Base-by-base conservation (phyloP, 2,888 invertebrate genomes). In the Phania funesta region DNA sequence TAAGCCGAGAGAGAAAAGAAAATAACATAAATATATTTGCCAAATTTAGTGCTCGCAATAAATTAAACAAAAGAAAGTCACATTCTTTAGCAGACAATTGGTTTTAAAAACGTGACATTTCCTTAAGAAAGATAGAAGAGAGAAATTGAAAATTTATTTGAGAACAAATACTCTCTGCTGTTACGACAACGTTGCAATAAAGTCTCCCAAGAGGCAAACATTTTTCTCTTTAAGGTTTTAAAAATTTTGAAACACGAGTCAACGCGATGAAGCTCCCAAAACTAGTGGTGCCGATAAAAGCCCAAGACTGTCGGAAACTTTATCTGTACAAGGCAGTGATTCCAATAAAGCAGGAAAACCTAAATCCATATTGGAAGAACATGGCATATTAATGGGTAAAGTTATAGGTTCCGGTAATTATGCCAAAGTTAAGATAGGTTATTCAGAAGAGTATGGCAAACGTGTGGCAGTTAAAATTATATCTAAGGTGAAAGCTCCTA, bases 391-490 rank as follows among this genome's bases (percentile, higher is more conserved):
- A 67, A 91, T 96, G 71, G 95, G 95, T 18, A 94, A 94, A 88
- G 94, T 94, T 5, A 95, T 96, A 85, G 96, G 96, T 5, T 93
- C 94, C n/a, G 96, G 96, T 20, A 95, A 95, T 44, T 96, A 96
- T 91, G 96, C 96, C 50, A 95, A 95, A 64, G 96, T 96, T 9
- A 95, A 95, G 92, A 93, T 95, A 85, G 96, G 96, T 9, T 93
- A 93, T 85, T 96, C 96, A 78, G 93, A 94, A 85, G 93, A 94
- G 84, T 95, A 96, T 87, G 93, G 93, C 85, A 93, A 94, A 85
- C 93, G 94, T 87, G 96, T 96, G 60, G 96, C 96, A 38, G 93
- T 96, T 76, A 96, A 96, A 93, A 96, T 96, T 83, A 95, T 96
- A 80, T 95, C 96, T 84, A 96, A 96, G 90, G 94, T 95, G 84